Percentiles rank a stretch among this genome's conserved stretches.
Evolutionary conservation across 2,888 invertebrate species (phyloP).

Genomic region (Drosophila rubida): DNA sequence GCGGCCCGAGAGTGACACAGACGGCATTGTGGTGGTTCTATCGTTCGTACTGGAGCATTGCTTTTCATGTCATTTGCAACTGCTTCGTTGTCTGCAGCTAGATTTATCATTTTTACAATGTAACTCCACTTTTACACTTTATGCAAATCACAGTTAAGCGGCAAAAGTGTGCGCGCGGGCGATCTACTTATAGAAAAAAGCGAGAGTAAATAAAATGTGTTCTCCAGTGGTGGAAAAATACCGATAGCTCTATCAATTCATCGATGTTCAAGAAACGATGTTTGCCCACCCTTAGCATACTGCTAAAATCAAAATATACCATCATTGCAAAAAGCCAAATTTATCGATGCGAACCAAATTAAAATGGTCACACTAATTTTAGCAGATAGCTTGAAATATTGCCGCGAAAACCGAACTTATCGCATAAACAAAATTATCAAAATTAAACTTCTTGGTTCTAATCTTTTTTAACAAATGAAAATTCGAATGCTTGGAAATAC

Average conservation of each 20-base stretch:
- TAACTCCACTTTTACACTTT: neutral
- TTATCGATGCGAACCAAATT: too few relatives aligned
- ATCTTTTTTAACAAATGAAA: too few relatives aligned
- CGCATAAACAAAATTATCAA: too few relatives aligned
- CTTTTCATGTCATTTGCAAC: neutral
- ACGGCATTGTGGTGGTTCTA: constrained; percentile 85
- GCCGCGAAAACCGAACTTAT: too few relatives aligned
- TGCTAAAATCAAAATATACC: too few relatives aligned
- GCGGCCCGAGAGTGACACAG: constrained; percentile 88
- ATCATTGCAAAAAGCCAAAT: too few relatives aligned
- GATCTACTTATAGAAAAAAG: neutral
- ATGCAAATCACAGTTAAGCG: constrained; percentile 2
- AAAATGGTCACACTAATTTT: too few relatives aligned
- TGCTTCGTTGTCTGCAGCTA: constrained; percentile 5
- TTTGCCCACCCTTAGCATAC: too few relatives aligned
- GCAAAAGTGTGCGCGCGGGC: neutral
- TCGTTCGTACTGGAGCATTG: neutral
- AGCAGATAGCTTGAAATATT: too few relatives aligned
- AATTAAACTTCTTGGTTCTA: too few relatives aligned
- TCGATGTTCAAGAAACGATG: neutral
- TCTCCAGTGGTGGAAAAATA: neutral
- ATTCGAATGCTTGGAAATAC: too few relatives aligned
- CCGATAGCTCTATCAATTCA: neutral
- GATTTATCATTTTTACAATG: constrained; percentile 37
- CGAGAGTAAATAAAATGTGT: neutral